Evolutionary conservation across 2,888 invertebrate genomes (phyloP).

Genomic region (Oxystoma pomonae): DNA sequence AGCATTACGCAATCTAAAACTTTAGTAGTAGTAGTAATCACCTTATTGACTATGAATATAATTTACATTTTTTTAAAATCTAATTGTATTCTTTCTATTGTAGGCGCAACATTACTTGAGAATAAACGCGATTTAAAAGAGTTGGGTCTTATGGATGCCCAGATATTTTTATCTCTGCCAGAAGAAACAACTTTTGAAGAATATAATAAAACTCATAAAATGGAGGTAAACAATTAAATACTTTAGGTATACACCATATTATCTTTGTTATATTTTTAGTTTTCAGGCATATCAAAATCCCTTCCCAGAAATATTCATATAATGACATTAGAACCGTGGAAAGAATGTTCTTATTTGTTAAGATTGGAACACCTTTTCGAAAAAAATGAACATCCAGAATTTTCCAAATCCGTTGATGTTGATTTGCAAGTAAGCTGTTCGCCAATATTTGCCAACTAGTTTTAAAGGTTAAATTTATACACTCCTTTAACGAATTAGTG

Average conservation of each 20-base stretch:
- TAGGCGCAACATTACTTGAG: not conserved
- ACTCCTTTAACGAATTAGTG: too few relatives aligned
- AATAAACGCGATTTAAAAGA: not conserved
- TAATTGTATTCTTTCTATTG: too few relatives aligned
- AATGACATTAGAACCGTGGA: constrained; percentile 75
- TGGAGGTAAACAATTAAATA: constrained; percentile 10
- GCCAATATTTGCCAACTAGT: too few relatives aligned
- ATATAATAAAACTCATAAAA: constrained; percentile 4
- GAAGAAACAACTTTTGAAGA: constrained; percentile 11
- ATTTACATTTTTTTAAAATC: too few relatives aligned
- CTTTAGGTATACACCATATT: not conserved
- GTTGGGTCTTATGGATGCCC: constrained; percentile 51
- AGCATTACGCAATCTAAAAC: too few relatives aligned
- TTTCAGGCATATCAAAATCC: constrained; percentile 41
- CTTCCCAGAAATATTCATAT: constrained; percentile 69
- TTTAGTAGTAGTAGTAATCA: too few relatives aligned
- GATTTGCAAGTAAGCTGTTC: constrained; percentile 45
- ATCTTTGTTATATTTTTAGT: constrained; percentile 51
- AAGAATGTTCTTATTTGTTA: constrained; percentile 35
- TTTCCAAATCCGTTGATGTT: constrained; percentile 46
- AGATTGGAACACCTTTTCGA: constrained; percentile 63
- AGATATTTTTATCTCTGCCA: constrained; percentile 50
- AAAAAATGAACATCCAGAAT: constrained; percentile 24
- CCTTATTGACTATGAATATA: too few relatives aligned
- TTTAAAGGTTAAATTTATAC: too few relatives aligned